phyloP scores from a whole-genome alignment of 2,888 invertebrate species.

The Trichopoda pennipes region DNA sequence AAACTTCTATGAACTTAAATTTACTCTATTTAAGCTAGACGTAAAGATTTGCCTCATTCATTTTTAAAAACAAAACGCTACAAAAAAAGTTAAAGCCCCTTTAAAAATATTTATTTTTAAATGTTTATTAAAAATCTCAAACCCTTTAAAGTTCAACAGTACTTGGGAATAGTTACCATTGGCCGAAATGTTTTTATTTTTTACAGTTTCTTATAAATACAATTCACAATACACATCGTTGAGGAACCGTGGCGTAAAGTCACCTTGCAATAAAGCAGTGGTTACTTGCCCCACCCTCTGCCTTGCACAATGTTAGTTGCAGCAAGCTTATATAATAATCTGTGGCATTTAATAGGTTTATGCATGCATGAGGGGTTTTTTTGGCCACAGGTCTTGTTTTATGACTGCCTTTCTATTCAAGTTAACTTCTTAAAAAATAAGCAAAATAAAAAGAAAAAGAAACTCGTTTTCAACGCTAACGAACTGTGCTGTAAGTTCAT shows the following conservation, averaged over 20 bases:
- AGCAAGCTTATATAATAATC: slow-evolving; percentile 50
- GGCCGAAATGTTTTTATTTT: slow-evolving; percentile 45
- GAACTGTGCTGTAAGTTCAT: slow-evolving; percentile 13
- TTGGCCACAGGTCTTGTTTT: slow-evolving; percentile 70
- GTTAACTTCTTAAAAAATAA: slow-evolving; percentile 5
- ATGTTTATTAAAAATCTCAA: not conserved
- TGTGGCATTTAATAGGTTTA: slow-evolving; percentile 71
- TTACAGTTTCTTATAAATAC: slow-evolving; percentile 2
- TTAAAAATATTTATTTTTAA: not conserved
- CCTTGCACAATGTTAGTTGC: slow-evolving; percentile 24
- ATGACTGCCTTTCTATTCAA: slow-evolving; percentile 2
- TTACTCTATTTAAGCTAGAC: no score
- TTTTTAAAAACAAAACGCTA: no score
- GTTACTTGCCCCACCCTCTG: not conserved
- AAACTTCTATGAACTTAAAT: no score
- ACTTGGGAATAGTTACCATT: slow-evolving; percentile 40
- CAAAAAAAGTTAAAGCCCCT: no score
- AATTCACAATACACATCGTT: slow-evolving; percentile 8
- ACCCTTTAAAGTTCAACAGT: slow-evolving; percentile 20
- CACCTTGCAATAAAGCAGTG: slow-evolving; percentile 49
- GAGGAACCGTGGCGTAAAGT: slow-evolving; percentile 31
- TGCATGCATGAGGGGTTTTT: slow-evolving; percentile 70
- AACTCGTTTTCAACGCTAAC: slow-evolving; percentile 42
- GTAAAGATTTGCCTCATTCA: no score
- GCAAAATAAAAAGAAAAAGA: slow-evolving; percentile 14